A percentile compares a stretch with the other conserved stretches of the same genome.
phyloP scores from a whole-genome alignment of 1,140 invertebrate genomes.

The Papilio polytes region DNA sequence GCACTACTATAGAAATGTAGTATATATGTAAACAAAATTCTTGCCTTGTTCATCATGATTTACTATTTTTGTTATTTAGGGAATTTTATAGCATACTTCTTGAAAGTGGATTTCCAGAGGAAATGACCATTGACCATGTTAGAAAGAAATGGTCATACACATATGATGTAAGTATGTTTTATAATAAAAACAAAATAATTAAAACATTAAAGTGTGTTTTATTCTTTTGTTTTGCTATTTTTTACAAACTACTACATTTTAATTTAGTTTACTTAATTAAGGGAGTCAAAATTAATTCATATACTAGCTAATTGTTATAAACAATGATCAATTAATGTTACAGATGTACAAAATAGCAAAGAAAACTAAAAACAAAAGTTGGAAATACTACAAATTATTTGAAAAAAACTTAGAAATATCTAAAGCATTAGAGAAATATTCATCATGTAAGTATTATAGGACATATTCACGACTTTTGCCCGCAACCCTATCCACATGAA shows the following conservation, averaged over 20 bases:
- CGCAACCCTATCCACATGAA: too few species aligned
- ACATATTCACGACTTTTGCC: background rate
- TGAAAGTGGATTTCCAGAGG: conserved; percentile 72
- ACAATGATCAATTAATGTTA: conserved; percentile 44
- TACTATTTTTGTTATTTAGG: conserved; percentile 51
- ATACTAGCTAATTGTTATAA: too few species aligned
- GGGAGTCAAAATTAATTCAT: too few species aligned
- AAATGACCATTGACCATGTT: conserved; percentile 74
- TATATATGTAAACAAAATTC: conserved; percentile 17
- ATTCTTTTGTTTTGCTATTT: too few species aligned
- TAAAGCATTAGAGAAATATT: conserved; percentile 75
- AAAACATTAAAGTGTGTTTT: background rate
- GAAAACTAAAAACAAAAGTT: conserved; percentile 69
- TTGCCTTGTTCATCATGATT: background rate
- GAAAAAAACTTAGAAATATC: conserved; percentile 73
- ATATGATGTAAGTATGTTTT: conserved; percentile 72
- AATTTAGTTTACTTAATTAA: too few species aligned
- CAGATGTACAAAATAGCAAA: conserved; percentile 75
- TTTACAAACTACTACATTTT: too few species aligned
- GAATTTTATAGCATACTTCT: conserved; percentile 72
- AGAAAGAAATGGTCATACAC: conserved; percentile 78
- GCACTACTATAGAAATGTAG: background rate
- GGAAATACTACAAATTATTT: conserved; percentile 75
- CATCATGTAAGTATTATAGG: conserved; percentile 69
- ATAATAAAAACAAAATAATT: conserved; percentile 20